A percentile compares a stretch with the other conserved stretches of the same genome.
Evolutionary conservation across 2,113 vertebrate species (phyloP).

Genomic region (Gambusia affinis): DNA sequence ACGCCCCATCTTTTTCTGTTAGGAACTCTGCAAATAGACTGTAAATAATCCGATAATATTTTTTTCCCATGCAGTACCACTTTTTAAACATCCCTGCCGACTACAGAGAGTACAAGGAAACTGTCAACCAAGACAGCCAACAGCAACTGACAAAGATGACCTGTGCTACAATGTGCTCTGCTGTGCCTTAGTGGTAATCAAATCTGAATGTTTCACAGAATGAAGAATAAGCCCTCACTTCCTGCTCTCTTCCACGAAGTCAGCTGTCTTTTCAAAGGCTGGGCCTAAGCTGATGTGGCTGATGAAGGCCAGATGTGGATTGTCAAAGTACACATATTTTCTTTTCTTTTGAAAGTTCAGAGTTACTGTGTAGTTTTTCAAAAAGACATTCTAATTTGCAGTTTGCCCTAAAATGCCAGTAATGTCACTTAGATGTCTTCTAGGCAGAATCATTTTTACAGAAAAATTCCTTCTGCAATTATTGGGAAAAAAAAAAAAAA

Average conservation of each 20-base stretch:
- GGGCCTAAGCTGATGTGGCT: conserved; percentile 60
- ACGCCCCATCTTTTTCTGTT: not conserved
- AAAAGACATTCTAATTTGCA: conserved; percentile 14
- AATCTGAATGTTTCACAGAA: conserved; percentile 68
- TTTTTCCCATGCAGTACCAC: conserved; percentile 3
- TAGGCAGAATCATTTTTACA: not conserved
- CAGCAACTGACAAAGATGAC: conserved; percentile 28
- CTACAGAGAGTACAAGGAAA: conserved; percentile 1
- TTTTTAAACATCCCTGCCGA: not conserved
- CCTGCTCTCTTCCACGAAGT: conserved; percentile 70
- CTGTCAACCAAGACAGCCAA: conserved; percentile 18
- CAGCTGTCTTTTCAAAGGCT: conserved; percentile 68
- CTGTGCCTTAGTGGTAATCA: conserved; percentile 61
- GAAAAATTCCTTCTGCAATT: not conserved
- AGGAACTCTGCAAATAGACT: not conserved
- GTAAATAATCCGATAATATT: not conserved
- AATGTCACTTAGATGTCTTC: not conserved
- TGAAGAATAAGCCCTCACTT: conserved; percentile 67
- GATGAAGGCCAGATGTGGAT: conserved; percentile 75
- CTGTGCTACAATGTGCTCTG: conserved; percentile 28
- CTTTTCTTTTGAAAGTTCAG: conserved; percentile 32
- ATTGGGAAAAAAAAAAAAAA: not conserved
- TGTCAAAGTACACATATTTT: conserved; percentile 30
- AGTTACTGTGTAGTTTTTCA: conserved; percentile 43
- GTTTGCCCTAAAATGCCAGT: conserved; percentile 1